Percentiles rank a stretch among this genome's conserved stretches.
These are phyloP conservation scores for Vulpes ferrilata DNA, from an alignment of 2,113 vertebrate genomes.

Conservation along the genomic window DNA sequence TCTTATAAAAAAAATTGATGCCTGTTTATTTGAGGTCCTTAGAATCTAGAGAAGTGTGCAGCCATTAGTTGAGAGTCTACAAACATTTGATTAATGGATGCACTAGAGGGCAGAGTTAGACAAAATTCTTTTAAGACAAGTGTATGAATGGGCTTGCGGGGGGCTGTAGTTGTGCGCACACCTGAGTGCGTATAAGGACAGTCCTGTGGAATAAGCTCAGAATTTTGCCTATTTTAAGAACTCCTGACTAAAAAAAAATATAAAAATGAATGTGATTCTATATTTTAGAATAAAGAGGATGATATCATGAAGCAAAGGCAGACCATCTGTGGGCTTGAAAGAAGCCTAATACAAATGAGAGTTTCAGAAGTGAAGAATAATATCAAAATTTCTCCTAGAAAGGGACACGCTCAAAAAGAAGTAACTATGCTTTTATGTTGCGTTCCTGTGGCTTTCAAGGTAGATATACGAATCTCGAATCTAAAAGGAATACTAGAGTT, in stretches of 20 bases:
- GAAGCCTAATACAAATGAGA: background rate
- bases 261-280: background rate
- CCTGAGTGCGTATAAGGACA: background rate
- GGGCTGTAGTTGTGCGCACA: background rate
- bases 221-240: slow-evolving; percentile 34
- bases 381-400: background rate
- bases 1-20: background rate
- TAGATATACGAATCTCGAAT: background rate
- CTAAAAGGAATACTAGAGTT: background rate
- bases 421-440: background rate
- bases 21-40: background rate
- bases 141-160: background rate
- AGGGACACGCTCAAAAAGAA: background rate
- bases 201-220: background rate
- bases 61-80: background rate
- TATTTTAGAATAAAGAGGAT: background rate
- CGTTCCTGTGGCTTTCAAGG: background rate
- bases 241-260: background rate
- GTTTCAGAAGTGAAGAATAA: background rate
- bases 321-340: background rate
- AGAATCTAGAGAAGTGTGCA: background rate
- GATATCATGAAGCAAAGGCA: background rate
- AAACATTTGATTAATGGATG: background rate
- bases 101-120: background rate
- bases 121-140: background rate